These are phyloP conservation scores for Oreohelix idahoensis DNA, from an alignment of 1,140 invertebrate species.

Conservation along the genomic window DNA sequence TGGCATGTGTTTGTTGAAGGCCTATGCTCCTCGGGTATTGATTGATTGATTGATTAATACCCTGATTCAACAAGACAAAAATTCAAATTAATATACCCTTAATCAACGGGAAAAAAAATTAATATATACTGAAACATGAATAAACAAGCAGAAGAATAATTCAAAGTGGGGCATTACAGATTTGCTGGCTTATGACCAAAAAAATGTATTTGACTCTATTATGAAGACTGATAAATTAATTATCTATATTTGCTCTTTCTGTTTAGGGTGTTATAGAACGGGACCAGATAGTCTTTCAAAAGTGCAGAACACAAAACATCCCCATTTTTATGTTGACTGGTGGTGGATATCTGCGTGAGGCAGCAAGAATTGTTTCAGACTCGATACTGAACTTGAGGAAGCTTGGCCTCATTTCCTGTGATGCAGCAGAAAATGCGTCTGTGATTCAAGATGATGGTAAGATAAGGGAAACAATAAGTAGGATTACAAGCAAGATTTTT, in stretches of 20 bases:
- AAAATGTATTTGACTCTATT: too few species aligned
- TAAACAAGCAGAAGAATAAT: too few species aligned
- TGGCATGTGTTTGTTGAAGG: too few species aligned
- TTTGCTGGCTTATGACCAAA: too few species aligned
- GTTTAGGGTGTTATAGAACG: constrained; percentile 84
- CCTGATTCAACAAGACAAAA: too few species aligned
- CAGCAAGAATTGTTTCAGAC: constrained; percentile 85
- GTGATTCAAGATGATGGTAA: constrained; percentile 36
- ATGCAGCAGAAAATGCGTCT: constrained; percentile 57
- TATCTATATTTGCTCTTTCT: background rate
- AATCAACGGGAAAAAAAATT: too few species aligned
- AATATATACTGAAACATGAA: too few species aligned
- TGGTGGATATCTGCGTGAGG: constrained; percentile 85
- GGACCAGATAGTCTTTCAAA: constrained; percentile 87
- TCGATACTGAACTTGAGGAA: constrained; percentile 83
- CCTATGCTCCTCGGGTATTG: too few species aligned
- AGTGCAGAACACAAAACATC: constrained; percentile 78
- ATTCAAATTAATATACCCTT: too few species aligned
- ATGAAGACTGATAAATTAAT: background rate
- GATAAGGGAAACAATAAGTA: background rate
- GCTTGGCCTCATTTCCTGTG: constrained; percentile 65
- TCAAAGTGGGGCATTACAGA: too few species aligned
- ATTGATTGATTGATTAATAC: too few species aligned
- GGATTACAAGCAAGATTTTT: background rate
- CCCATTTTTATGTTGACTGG: constrained; percentile 91